phyloP scores from a whole-genome alignment of 2,113 vertebrate genomes.

The Acanthochromis polyacanthus region DNA sequence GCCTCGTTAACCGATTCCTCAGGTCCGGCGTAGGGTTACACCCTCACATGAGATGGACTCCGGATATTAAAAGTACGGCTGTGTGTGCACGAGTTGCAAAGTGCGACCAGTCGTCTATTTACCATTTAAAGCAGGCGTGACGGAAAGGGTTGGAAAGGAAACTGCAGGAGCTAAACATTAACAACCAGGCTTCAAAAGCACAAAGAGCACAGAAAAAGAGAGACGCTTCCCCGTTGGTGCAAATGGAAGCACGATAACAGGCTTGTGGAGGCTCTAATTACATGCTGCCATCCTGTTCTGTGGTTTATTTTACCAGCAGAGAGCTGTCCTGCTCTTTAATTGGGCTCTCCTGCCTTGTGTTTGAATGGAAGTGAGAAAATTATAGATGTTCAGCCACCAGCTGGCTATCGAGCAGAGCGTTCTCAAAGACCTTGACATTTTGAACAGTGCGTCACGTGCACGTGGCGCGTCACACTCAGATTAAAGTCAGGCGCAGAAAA shows the following conservation, averaged over 20 bases:
- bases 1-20: constrained; percentile 58
- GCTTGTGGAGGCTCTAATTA: constrained; percentile 52
- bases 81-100: not conserved
- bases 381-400: constrained; percentile 4
- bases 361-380: constrained; percentile 18
- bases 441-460: not conserved
- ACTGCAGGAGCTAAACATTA: not conserved
- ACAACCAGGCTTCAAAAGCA: not conserved
- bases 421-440: constrained; percentile 45
- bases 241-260: constrained; percentile 47
- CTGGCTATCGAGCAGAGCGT: constrained; percentile 8
- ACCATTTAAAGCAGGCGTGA: not conserved
- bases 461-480: not conserved
- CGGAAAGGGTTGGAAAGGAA: not conserved
- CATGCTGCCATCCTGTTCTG: constrained; percentile 38
- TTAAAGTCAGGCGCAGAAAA: too few species aligned
- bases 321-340: constrained; percentile 26
- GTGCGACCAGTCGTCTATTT: not conserved
- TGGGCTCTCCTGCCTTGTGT: not conserved
- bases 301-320: constrained; percentile 23
- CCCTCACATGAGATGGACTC: constrained; percentile 30
- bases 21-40: constrained; percentile 66
- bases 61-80: not conserved
- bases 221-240: not conserved
- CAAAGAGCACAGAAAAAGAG: constrained; percentile 1